Evolutionary conservation across 2,797 vertebrate species (phyloP).

Genomic region (Tadarida brasiliensis): DNA sequence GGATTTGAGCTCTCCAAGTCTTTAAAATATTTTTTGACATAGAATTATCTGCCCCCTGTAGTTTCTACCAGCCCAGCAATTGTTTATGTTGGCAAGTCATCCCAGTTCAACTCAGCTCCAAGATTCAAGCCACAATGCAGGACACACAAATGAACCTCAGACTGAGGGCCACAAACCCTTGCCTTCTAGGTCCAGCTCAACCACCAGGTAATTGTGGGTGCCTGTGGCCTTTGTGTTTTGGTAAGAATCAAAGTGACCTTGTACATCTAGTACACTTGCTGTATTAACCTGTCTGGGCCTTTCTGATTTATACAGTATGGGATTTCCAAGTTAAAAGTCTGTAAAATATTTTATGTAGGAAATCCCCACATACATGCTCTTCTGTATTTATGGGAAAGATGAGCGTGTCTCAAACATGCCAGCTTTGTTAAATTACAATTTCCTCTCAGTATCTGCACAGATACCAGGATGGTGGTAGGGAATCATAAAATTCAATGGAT

Average conservation of each 20-base stretch:
- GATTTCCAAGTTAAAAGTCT: slow-evolving; percentile 28
- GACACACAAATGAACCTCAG: background rate
- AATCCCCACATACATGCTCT: background rate
- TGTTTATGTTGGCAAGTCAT: slow-evolving; percentile 42
- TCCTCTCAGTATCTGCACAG: slow-evolving; percentile 5
- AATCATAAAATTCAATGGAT: background rate
- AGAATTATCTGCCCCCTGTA: background rate
- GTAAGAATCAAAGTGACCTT: slow-evolving; percentile 13
- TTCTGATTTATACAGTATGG: slow-evolving; percentile 30
- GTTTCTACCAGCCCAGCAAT: slow-evolving; percentile 38
- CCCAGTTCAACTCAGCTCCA: slow-evolving; percentile 39
- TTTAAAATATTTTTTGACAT: background rate
- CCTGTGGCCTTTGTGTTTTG: slow-evolving; percentile 45
- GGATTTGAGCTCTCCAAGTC: slow-evolving; percentile 44
- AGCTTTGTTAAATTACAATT: background rate
- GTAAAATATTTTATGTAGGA: background rate
- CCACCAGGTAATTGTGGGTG: background rate
- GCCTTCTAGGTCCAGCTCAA: background rate
- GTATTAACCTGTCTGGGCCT: background rate
- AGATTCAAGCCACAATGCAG: background rate
- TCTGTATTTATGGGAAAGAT: background rate
- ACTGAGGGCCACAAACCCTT: background rate
- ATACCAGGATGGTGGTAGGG: background rate
- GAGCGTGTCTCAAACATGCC: background rate
- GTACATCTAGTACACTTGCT: background rate